A percentile compares a stretch with the other conserved stretches of the same genome.
These are phyloP conservation scores for Lithobates sylvaticus DNA, from an alignment of 2,797 vertebrate species.

Conservation along the genomic window DNA sequence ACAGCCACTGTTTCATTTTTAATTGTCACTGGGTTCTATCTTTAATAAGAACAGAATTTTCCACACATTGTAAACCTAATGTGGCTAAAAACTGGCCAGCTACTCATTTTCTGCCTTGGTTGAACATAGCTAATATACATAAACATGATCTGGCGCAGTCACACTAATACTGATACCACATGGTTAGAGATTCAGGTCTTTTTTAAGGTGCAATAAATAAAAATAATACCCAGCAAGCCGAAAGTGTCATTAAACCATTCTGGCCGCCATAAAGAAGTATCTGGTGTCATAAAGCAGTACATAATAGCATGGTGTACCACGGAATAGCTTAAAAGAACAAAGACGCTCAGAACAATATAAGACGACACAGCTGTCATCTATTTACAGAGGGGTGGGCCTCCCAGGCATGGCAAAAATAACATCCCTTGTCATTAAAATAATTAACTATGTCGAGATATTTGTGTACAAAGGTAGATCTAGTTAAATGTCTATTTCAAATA, in stretches of 20 bases:
- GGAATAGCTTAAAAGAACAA: not conserved
- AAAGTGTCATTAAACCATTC: not conserved
- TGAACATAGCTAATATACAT: too few species aligned
- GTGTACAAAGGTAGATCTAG: not conserved
- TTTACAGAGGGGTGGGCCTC: not conserved
- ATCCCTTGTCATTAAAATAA: not conserved
- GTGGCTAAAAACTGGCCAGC: too few species aligned
- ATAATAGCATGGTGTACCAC: not conserved
- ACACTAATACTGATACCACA: not conserved
- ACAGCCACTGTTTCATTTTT: too few species aligned
- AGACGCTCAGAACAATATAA: not conserved
- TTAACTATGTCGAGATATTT: not conserved
- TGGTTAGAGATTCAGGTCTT: not conserved
- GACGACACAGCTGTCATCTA: conserved; percentile 8
- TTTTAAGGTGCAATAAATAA: not conserved
- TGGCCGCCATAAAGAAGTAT: not conserved
- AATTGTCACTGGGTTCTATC: too few species aligned
- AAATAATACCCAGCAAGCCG: not conserved
- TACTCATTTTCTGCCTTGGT: too few species aligned
- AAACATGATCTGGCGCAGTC: too few species aligned
- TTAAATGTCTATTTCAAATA: not conserved
- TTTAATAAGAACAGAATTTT: too few species aligned
- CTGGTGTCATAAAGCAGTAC: not conserved
- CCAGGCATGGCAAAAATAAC: not conserved
- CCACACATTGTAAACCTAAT: too few species aligned